phyloP scores from a whole-genome alignment of 2,797 vertebrate genomes.

The Alca torda region DNA sequence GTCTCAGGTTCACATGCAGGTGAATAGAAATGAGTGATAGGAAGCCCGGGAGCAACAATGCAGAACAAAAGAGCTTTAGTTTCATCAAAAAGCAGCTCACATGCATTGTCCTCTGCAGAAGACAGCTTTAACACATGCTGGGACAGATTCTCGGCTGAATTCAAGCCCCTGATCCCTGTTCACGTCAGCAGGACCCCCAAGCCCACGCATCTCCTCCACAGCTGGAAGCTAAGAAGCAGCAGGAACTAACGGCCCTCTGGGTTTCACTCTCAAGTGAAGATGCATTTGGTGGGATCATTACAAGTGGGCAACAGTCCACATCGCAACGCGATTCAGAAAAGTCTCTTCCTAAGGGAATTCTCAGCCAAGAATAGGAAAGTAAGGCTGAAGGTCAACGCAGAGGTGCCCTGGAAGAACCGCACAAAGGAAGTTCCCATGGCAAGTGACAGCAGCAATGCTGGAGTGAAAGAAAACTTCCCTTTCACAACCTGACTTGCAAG shows the following conservation, averaged over 20 bases:
- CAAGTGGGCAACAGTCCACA: conserved; percentile 8
- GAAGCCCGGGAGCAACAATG: not conserved
- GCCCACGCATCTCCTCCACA: not conserved
- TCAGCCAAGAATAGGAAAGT: conserved; percentile 47
- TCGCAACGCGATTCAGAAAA: not conserved
- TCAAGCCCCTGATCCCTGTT: not conserved
- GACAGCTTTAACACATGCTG: not conserved
- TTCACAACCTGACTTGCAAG: not conserved
- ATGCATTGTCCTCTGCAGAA: not conserved
- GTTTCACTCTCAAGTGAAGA: not conserved
- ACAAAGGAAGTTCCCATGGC: conserved; percentile 61
- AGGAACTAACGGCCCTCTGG: not conserved
- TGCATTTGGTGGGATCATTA: conserved; percentile 17
- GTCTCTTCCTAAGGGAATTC: conserved; percentile 39
- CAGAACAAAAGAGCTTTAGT: not conserved
- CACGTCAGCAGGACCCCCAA: not conserved
- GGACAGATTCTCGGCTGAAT: not conserved
- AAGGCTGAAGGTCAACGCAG: conserved; percentile 28
- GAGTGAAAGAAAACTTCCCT: not conserved
- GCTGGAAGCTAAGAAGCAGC: conserved; percentile 29
- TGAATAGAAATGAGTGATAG: not conserved
- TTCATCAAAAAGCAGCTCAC: not conserved
- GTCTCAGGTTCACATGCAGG: not conserved
- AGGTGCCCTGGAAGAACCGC: conserved; percentile 23
- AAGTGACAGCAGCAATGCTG: not conserved